A percentile compares a stretch with the other conserved stretches of the same genome.
Evolutionary conservation across 2,797 vertebrate genomes (phyloP).

Genomic region (Erithacus rubecula): DNA sequence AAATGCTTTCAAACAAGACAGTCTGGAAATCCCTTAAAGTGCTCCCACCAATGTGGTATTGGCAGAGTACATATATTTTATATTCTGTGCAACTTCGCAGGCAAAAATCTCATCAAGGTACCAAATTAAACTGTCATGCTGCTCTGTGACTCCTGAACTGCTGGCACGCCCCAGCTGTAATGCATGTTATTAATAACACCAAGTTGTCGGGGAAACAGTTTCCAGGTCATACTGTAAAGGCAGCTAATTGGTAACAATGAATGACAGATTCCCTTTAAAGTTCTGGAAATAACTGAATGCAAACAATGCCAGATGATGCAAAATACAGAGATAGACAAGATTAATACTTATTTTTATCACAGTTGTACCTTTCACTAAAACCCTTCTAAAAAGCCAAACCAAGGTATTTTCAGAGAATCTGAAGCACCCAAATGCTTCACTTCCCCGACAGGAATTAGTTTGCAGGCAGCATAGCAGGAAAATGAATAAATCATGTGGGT

Average conservation of each 20-base stretch:
- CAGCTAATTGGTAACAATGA: slow-evolving; percentile 50
- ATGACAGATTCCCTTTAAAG: slow-evolving; percentile 31
- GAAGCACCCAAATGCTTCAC: background rate
- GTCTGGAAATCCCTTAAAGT: background rate
- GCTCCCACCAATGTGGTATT: background rate
- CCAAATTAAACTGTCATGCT: slow-evolving; percentile 64
- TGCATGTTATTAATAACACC: slow-evolving; percentile 60
- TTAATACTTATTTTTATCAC: background rate
- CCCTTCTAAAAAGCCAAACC: background rate
- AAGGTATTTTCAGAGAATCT: background rate
- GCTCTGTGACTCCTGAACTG: slow-evolving; percentile 53
- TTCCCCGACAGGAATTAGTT: background rate
- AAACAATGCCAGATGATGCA: background rate
- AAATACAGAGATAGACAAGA: background rate
- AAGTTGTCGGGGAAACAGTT: slow-evolving; percentile 42
- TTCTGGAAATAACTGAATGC: slow-evolving; percentile 1
- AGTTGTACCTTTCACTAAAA: background rate
- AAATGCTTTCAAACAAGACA: background rate
- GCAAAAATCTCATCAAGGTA: slow-evolving; percentile 59
- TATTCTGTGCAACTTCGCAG: slow-evolving; percentile 1
- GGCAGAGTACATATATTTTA: background rate
- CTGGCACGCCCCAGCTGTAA: slow-evolving; percentile 39
- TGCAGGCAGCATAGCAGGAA: background rate
- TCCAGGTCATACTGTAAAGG: slow-evolving; percentile 53
- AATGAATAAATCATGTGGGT: slow-evolving; percentile 45